Base-by-base conservation (phyloP, 2,888 invertebrate species). In the Tethea ocularis region DNA sequence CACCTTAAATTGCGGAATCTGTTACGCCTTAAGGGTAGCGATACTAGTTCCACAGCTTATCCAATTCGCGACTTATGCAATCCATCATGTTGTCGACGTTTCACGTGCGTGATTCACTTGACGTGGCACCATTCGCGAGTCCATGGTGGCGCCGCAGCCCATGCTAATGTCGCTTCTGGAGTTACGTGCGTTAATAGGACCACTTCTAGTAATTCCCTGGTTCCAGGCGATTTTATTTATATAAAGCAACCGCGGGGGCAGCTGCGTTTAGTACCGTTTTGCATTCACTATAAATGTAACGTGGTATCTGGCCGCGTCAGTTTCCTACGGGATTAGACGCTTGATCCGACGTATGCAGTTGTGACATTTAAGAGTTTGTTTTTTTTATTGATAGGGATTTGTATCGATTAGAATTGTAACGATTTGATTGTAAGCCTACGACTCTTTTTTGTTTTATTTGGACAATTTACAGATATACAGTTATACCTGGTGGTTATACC, bases 151-250 rank as follows among this genome's bases (percentile, higher is more conserved):
- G 60, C 68, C 60, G 81, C 29, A 33, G 33, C 68, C 80, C 81
- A 86, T 86, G 87, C 77, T 83, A 87, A 86, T 85, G 68, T 68
- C 64, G 88, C 89, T 88, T 78, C 89, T 78, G 88, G 33, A 76
- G 87, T 86, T 89, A 89, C 89, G 86, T 84, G 74, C 77, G 61
- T 73, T 88, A 88, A 88, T 89, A 77, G 86, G 72, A 78, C 86
- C 78, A 82, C 85, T 86, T 80, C 83, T 81, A 83, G 82, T 82
- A 81, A 87, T 87, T 84, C 86, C 84, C 82, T 86, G 82, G 38
- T 87, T 86, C 82, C 83, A 82, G 78, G 60, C 74, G 67, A 77
- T 83, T 83, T 87, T 80, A 75, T 69, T 61, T 66, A 69, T 62
- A 63, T 66, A 13, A 22, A 6, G 6, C 51, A n/a, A 23, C 22